phyloP scores from a whole-genome alignment of 2,113 vertebrate species.

The Oplegnathus fasciatus region DNA sequence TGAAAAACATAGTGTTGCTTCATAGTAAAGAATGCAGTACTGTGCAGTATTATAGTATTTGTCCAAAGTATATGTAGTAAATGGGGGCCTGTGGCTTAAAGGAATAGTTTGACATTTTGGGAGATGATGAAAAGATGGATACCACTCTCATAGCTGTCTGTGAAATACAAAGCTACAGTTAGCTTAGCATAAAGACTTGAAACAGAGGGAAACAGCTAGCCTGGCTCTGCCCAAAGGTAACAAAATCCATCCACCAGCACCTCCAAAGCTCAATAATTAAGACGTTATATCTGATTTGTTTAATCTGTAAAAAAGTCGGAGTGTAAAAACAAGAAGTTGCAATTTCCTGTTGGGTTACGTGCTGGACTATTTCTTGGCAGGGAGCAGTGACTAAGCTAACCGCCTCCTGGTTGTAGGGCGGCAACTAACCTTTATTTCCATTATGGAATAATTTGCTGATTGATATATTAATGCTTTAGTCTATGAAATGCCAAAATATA shows the following conservation, averaged over 20 bases:
- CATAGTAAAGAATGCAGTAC: background rate
- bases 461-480: background rate
- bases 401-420: too few relatives aligned
- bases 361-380: background rate
- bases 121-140: background rate
- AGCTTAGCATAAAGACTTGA: background rate
- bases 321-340: too few relatives aligned
- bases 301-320: background rate
- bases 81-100: background rate
- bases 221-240: background rate
- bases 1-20: constrained; percentile 26
- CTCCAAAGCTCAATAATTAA: background rate
- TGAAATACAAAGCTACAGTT: background rate
- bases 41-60: background rate
- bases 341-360: too few relatives aligned
- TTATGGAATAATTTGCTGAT: too few relatives aligned
- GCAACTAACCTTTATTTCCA: too few relatives aligned
- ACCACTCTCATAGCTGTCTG: background rate
- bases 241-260: background rate
- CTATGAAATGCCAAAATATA: background rate
- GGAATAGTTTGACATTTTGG: background rate
- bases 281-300: background rate
- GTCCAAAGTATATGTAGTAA: background rate
- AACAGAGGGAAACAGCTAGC: background rate
- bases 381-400: background rate